phyloP scores from a whole-genome alignment of 2,113 vertebrate species.

The Oncorhynchus mykiss region DNA sequence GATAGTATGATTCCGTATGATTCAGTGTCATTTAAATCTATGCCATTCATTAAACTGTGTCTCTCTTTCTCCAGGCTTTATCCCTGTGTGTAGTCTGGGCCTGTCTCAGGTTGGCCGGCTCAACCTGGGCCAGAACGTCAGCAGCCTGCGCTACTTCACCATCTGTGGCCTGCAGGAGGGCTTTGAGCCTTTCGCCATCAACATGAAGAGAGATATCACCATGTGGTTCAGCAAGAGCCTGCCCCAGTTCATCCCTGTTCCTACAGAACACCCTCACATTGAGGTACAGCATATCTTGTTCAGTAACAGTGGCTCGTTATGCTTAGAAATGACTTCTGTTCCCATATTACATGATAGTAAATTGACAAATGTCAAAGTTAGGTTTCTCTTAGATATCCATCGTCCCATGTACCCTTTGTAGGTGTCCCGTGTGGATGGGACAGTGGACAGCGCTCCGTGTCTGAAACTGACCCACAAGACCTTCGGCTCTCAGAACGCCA shows the following conservation, averaged over 20 bases:
- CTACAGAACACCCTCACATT: conserved; percentile 82
- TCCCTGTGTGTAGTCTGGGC: conserved; percentile 89
- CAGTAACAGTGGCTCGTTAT: background rate
- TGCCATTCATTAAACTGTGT: background rate
- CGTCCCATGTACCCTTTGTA: conserved; percentile 41
- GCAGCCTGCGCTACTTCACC: conserved; percentile 86
- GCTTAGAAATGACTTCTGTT: background rate
- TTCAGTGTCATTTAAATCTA: too few relatives aligned
- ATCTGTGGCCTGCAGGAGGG: conserved; percentile 97
- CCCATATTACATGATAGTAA: background rate
- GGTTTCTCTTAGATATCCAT: background rate
- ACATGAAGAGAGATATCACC: conserved; percentile 90
- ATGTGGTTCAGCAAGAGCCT: conserved; percentile 96
- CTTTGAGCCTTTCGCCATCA: conserved; percentile 93
- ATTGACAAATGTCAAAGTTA: background rate
- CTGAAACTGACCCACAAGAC: conserved; percentile 86
- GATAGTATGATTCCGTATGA: too few relatives aligned
- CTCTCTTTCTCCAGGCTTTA: conserved; percentile 63
- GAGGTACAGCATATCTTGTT: conserved; percentile 74
- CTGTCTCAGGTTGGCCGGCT: conserved; percentile 85
- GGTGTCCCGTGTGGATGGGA: conserved; percentile 87
- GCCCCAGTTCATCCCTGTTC: conserved; percentile 80
- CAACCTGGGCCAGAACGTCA: conserved; percentile 90
- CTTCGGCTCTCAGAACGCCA: conserved; percentile 85
- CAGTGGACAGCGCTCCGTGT: conserved; percentile 87